Evolutionary conservation across 2,888 invertebrate genomes (phyloP), one percentile per base, ranked within the genome.

Genomic region (Bombylius major): DNA sequence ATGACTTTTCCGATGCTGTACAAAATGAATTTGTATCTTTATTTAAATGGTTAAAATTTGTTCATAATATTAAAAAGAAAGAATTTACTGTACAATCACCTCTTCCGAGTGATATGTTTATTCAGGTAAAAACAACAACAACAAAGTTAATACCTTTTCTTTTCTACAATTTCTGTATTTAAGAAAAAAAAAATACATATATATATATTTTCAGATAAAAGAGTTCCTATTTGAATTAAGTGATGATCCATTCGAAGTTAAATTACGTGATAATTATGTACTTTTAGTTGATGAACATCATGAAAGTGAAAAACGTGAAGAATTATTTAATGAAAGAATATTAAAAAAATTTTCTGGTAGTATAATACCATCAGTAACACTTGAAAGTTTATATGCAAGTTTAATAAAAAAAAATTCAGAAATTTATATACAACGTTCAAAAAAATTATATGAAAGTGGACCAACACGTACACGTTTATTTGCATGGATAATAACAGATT

Each of bases 161-260:
- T 3, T 23, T 23, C 23, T 23, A 23, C 2, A 23, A 23, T 23
- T 23, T 23, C 23, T 23, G 23, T 23, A 1, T 59, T 50, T 54
- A 50, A 14, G 31, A 33, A 33, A n/a, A n/a, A n/a, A n/a, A n/a
- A n/a, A n/a, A 36, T 2, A 47, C n/a, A 48, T 6, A 50, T 31
- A 46, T 31, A 14, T 31, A 23, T 23, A 23, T 44, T 52, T 50
- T 51, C 66, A 89, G 87, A 82, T 91, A 32, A 87, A 93, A 75
- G 88, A 89, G 66, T 86, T 94, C 66, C 71, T 88, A 4, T 82
- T 99, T 64, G 95, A 97, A 76, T 84, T 99, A 76, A 89, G 89
- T 62, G 99, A 99, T 69, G 98, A 99, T 80, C 97, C 97, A 0
- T 98, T 99, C 69, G 99, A 99, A 76, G 94, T 97, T 5, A 92